These are phyloP conservation scores for Scarus forsteni DNA, from an alignment of 2,797 vertebrate genomes.

Conservation along the genomic window DNA sequence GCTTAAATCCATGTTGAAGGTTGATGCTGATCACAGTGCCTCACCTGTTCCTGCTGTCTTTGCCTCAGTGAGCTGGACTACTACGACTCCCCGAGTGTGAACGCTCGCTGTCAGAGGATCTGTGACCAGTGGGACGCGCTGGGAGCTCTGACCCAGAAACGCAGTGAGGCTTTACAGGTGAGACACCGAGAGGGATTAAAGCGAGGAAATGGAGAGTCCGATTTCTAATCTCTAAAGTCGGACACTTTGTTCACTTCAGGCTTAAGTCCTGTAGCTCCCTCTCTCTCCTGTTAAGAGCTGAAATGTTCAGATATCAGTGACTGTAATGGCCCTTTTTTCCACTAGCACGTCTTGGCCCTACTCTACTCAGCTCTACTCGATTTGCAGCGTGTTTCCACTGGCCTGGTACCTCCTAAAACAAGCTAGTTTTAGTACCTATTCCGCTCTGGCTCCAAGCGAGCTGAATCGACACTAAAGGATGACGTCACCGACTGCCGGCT, in stretches of 20 bases:
- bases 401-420: too few species aligned
- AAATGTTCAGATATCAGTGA: too few species aligned
- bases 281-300: too few species aligned
- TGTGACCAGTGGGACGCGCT: conserved; percentile 98
- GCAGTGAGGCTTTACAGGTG: conserved; percentile 96
- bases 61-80: conserved; percentile 95
- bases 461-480: too few species aligned
- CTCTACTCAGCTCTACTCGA: too few species aligned
- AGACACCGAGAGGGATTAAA: not conserved
- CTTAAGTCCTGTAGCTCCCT: not conserved
- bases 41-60: conserved; percentile 29
- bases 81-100: conserved; percentile 97
- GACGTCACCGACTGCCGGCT: too few species aligned
- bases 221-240: not conserved
- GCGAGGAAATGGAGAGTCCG: not conserved
- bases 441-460: too few species aligned
- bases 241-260: not conserved
- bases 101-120: conserved; percentile 96
- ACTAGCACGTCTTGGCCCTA: too few species aligned
- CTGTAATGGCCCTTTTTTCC: too few species aligned
- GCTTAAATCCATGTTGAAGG: too few species aligned
- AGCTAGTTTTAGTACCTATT: too few species aligned
- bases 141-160: conserved; percentile 93
- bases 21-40: not conserved
- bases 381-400: too few species aligned